A percentile compares a stretch with the other conserved stretches of the same genome.
phyloP scores from a whole-genome alignment of 2,888 invertebrate species.

The Corythucha ciliata region DNA sequence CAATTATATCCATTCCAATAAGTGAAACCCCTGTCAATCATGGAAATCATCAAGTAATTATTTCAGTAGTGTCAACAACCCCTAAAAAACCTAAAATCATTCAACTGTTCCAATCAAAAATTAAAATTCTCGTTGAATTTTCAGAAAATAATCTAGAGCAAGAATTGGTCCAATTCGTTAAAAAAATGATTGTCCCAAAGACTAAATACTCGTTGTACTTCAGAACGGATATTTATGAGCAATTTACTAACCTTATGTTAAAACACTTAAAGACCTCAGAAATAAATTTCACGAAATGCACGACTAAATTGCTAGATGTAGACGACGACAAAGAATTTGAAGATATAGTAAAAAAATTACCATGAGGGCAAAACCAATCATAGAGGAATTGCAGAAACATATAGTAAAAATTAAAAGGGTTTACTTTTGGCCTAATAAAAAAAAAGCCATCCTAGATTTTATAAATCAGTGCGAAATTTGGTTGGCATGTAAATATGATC shows the following conservation, averaged over 20 bases:
- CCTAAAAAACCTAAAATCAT: not conserved
- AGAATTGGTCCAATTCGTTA: conserved; percentile 13
- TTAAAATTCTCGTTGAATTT: not conserved
- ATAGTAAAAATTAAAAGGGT: not conserved
- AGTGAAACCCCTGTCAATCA: conserved; percentile 13
- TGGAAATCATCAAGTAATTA: conserved; percentile 9
- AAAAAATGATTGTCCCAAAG: conserved; percentile 10
- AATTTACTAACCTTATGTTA: not conserved
- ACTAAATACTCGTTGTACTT: conserved; percentile 6
- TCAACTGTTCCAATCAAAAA: conserved; percentile 9
- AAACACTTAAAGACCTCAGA: conserved; percentile 3
- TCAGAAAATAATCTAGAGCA: conserved; percentile 2
- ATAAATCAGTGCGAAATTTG: conserved; percentile 34
- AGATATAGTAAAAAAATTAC: conserved; percentile 9
- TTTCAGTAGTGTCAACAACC: not conserved
- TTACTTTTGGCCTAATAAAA: conserved; percentile 37
- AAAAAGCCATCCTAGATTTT: conserved; percentile 30
- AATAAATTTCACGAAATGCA: conserved; percentile 2
- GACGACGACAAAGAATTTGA: not conserved
- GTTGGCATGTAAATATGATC: conserved; percentile 17
- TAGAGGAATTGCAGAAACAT: conserved; percentile 15
- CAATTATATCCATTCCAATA: conserved; percentile 8
- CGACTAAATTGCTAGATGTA: not conserved
- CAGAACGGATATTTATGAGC: conserved; percentile 4
- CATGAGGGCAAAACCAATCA: conserved; percentile 16